Evolutionary conservation across 2,113 vertebrate species (phyloP).

Genomic region (Cardinalis cardinalis): DNA sequence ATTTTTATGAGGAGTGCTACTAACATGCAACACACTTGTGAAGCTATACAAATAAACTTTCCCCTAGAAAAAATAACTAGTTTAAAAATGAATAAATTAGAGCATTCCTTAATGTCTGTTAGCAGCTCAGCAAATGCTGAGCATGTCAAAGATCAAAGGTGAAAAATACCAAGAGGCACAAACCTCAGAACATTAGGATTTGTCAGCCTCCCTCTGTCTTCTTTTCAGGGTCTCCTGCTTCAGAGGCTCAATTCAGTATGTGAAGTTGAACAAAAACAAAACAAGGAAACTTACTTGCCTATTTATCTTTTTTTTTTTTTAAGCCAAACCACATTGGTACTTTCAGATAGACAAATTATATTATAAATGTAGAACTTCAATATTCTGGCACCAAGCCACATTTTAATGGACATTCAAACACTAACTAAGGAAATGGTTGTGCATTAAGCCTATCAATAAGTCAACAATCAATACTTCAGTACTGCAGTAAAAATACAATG

Average conservation of each 20-base stretch:
- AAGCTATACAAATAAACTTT: not conserved
- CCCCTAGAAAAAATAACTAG: not conserved
- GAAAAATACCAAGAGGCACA: not conserved
- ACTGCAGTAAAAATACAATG: conserved; percentile 71
- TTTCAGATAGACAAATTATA: conserved; percentile 64
- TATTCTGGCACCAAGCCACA: conserved; percentile 59
- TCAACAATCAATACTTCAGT: conserved; percentile 77
- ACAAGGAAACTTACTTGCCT: conserved; percentile 20
- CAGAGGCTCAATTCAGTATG: not conserved
- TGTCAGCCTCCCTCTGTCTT: not conserved
- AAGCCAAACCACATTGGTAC: conserved; percentile 62
- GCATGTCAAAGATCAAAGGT: not conserved
- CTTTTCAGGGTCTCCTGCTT: not conserved
- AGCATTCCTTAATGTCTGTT: not conserved
- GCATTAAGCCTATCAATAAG: conserved; percentile 77
- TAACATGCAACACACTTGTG: not conserved
- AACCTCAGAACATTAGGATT: not conserved
- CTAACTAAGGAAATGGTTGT: conserved; percentile 75
- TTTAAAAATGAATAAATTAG: not conserved
- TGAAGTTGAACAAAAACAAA: conserved; percentile 42
- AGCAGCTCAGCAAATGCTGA: not conserved
- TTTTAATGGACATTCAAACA: conserved; percentile 74
- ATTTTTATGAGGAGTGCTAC: not conserved
- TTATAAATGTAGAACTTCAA: conserved; percentile 63
- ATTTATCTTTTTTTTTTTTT: not conserved